Evolutionary conservation across 2,888 invertebrate species (phyloP), one percentile per base, ranked within the genome.

Genomic region (Spatulosminthurus flaviceps): DNA sequence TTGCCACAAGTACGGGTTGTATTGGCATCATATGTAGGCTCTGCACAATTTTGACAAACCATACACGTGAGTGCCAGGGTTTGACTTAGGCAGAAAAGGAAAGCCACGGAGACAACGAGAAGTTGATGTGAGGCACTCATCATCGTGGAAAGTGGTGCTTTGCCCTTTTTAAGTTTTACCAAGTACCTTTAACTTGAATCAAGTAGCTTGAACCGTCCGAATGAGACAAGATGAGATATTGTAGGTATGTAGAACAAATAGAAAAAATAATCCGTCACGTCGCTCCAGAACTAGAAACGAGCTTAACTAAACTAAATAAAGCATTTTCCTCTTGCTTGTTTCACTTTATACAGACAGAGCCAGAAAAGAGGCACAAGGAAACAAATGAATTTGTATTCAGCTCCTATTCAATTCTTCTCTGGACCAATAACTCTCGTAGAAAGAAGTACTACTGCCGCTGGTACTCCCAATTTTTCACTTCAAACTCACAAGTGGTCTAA

Each of bases 1-100:
- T 82, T 82, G 61, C 82, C 80, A 26, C 77, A 79, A 34, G 82
- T 60, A 67, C 82, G 81, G 67, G 81, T 81, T 0, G 67, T 29
- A 51, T 75, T 81, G 21, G 72, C 69, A 43, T 79, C 79, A 0
- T 80, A 73, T 26, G 74, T 80, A 19, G 43, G 78, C 34, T 79
- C 79, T 42, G 80, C 82, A 78, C 85, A 85, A 66, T 85, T 79
- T 72, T 79, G 78, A 75, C 85, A 85, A 28, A 82, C 82, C 77
- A 82, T 83, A 79, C 85, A 85, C 74, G 80, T 82, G 11, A 84
- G 51, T 1, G 83, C 84, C 60, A 75, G 43, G 24, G 75, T 78
- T 78, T 80, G 79, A 61, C 70, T 78, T 29, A 82, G 24, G 28
- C 78, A 76, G 29, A 83, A 41, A 29, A 77, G n/a, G 21, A 69